phyloP scores from a whole-genome alignment of 1,140 invertebrate species.

The Diachasma alloeum region DNA sequence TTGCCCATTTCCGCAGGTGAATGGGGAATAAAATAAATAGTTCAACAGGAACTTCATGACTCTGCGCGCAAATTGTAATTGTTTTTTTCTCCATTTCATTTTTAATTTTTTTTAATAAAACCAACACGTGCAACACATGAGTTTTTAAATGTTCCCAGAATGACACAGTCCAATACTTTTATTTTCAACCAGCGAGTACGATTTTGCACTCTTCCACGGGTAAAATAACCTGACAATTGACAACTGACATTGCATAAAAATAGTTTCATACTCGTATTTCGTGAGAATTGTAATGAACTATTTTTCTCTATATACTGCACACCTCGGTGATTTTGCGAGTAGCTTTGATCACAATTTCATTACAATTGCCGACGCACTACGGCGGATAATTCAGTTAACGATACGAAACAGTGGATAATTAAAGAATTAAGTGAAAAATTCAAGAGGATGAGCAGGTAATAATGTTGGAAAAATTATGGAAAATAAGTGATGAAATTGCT shows the following conservation, averaged over 20 bases:
- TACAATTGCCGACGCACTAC: background rate
- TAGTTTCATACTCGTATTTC: background rate
- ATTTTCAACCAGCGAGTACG: background rate
- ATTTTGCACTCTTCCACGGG: background rate
- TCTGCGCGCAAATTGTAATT: background rate
- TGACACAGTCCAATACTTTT: constrained; percentile 5
- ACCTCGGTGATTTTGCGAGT: background rate
- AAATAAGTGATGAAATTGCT: background rate
- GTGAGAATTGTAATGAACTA: background rate
- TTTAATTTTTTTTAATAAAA: background rate
- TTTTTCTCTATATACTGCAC: constrained; percentile 1
- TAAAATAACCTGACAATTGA: background rate
- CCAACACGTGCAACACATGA: background rate
- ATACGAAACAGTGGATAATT: constrained; percentile 2
- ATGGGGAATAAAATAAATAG: too few relatives aligned
- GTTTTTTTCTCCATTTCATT: background rate
- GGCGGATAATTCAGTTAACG: background rate
- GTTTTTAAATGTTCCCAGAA: background rate
- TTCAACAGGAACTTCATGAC: too few relatives aligned
- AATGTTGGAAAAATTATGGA: background rate
- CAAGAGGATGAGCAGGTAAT: background rate
- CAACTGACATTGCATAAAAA: background rate
- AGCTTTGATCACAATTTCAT: background rate
- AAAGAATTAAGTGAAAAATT: background rate
- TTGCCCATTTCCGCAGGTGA: too few relatives aligned